Percentiles rank a stretch among this genome's conserved stretches.
Conservation (phyloP, 2,113 vertebrate species). For the Phyllopteryx taeniolatus region DNA sequence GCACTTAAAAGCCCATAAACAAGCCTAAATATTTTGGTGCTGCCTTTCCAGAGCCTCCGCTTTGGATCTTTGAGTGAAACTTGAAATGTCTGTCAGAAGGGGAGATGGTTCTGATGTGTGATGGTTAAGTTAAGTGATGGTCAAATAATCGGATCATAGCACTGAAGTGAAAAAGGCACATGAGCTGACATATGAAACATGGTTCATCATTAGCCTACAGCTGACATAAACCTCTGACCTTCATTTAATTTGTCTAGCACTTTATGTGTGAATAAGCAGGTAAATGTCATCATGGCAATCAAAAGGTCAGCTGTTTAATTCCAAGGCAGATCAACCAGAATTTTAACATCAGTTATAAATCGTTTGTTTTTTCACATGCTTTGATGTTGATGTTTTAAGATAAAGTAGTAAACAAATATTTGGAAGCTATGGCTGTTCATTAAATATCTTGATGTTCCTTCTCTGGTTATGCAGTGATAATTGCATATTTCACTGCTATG, state of each 20-base stretch:
- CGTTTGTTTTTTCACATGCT: background rate
- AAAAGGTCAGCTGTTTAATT: constrained; percentile 43
- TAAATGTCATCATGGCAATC: constrained; percentile 48
- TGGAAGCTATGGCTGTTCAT: background rate
- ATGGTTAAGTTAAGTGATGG: constrained; percentile 11
- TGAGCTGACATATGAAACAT: constrained; percentile 65
- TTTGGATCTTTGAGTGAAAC: background rate
- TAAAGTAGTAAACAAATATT: background rate
- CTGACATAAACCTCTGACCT: constrained; percentile 48
- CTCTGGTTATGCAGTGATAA: too few species aligned
- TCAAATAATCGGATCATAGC: constrained; percentile 39
- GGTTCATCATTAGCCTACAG: constrained; percentile 43
- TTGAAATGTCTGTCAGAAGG: background rate
- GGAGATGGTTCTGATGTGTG: background rate
- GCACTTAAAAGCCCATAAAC: background rate
- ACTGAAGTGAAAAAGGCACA: constrained; percentile 37
- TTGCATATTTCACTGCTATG: too few species aligned
- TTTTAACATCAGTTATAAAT: constrained; percentile 10
- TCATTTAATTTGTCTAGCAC: constrained; percentile 35
- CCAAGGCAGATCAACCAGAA: constrained; percentile 23
- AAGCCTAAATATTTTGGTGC: background rate
- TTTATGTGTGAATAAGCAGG: constrained; percentile 49
- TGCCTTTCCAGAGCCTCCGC: background rate
- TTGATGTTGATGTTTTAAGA: background rate
- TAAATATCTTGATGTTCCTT: background rate